Evolutionary conservation across 1,140 invertebrate genomes (phyloP).

Genomic region (Diabrotica undecimpunctata): DNA sequence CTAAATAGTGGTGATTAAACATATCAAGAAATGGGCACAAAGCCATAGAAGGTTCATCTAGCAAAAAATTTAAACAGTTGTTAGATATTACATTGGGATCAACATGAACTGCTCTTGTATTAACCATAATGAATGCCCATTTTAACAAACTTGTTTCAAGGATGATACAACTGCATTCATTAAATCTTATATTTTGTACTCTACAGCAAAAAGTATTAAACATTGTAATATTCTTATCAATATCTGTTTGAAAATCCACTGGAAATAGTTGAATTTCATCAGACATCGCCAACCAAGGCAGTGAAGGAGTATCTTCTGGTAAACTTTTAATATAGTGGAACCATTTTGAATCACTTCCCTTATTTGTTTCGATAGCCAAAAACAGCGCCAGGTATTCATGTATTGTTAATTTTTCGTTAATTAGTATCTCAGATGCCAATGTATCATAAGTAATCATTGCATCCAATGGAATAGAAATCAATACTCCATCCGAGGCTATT

Average conservation of each 20-base stretch:
- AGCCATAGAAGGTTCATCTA: slow-evolving; percentile 58
- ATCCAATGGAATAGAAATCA: slow-evolving; percentile 54
- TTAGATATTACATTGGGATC: slow-evolving; percentile 38
- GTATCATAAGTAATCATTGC: slow-evolving; percentile 53
- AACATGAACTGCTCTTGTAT: slow-evolving; percentile 68
- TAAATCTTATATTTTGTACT: slow-evolving; percentile 35
- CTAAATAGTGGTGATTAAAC: slow-evolving; percentile 66
- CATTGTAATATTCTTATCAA: slow-evolving; percentile 41
- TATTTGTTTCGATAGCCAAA: slow-evolving; percentile 54
- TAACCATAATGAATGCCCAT: slow-evolving; percentile 69
- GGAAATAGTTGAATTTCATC: slow-evolving; percentile 47
- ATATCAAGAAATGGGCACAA: slow-evolving; percentile 76
- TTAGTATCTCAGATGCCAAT: slow-evolving; percentile 29
- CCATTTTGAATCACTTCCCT: slow-evolving; percentile 46
- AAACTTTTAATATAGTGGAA: slow-evolving; percentile 58
- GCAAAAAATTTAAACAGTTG: slow-evolving; percentile 34
- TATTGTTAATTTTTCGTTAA: slow-evolving; percentile 45
- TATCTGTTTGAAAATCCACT: slow-evolving; percentile 41
- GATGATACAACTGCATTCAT: slow-evolving; percentile 43
- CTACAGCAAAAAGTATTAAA: slow-evolving; percentile 39
- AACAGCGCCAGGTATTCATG: slow-evolving; percentile 61
- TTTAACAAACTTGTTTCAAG: slow-evolving; percentile 49
- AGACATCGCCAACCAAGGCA: slow-evolving; percentile 50
- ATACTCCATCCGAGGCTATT: slow-evolving; percentile 46
- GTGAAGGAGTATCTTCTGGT: slow-evolving; percentile 53